phyloP scores from a whole-genome alignment of 2,888 invertebrate genomes.

The Amblyjoppa proteus region DNA sequence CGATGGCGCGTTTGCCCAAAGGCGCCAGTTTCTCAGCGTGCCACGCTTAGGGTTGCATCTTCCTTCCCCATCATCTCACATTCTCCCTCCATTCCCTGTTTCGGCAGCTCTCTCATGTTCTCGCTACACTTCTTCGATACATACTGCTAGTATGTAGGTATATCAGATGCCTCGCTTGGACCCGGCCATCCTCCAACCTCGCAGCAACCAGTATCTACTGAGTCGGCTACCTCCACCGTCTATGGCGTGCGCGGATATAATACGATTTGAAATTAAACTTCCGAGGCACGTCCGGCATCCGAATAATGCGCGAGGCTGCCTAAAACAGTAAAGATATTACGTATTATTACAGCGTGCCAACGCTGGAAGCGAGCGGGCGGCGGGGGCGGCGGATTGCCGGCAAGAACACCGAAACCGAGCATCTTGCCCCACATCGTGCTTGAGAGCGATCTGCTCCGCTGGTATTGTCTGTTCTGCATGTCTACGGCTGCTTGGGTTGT shows the following conservation, averaged over 20 bases:
- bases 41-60: background rate
- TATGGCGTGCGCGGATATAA: conserved; percentile 78
- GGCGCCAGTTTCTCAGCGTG: background rate
- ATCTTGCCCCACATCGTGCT: conserved; percentile 63
- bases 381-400: conserved; percentile 53
- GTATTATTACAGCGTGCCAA: conserved; percentile 82
- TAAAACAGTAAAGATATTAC: conserved; percentile 84
- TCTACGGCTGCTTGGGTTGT: conserved; percentile 8
- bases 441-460: conserved; percentile 36
- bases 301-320: conserved; percentile 82
- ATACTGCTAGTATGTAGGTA: conserved; percentile 43
- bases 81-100: conserved; percentile 69
- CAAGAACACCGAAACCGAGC: conserved; percentile 61
- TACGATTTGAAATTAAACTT: conserved; percentile 83
- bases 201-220: conserved; percentile 37
- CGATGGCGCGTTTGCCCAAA: background rate
- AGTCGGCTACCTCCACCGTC: conserved; percentile 40
- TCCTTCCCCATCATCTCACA: background rate
- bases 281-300: conserved; percentile 82
- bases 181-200: conserved; percentile 32
- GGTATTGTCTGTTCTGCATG: conserved; percentile 9
- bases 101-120: conserved; percentile 79
- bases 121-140: conserved; percentile 13
- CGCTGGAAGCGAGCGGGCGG: conserved; percentile 62
- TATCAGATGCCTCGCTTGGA: conserved; percentile 38